Evolutionary conservation across 2,888 invertebrate genomes (phyloP).

Genomic region (Amblyteles armatorius): DNA sequence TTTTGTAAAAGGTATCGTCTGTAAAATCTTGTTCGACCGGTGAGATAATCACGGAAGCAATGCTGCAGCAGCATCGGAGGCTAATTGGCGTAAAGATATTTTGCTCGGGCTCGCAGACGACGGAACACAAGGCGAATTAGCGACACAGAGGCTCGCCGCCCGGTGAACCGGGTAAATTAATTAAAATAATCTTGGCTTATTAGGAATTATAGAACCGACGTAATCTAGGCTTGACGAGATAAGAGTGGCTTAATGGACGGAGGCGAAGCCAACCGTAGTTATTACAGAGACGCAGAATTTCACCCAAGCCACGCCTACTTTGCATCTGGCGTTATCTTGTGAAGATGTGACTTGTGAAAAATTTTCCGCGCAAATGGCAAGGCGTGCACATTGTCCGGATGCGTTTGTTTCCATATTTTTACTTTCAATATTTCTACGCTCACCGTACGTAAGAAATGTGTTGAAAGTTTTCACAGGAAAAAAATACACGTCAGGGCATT

Average conservation of each 20-base stretch:
- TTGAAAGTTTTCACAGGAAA: not conserved
- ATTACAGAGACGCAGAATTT: conserved; percentile 2
- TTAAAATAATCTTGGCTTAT: conserved; percentile 65
- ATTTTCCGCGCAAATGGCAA: not conserved
- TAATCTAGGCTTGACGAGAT: conserved; percentile 60
- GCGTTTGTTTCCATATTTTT: not conserved
- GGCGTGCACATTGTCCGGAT: not conserved
- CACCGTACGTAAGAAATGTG: no score
- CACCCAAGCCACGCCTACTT: not conserved
- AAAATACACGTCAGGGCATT: not conserved
- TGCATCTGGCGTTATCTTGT: not conserved
- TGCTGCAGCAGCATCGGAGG: conserved; percentile 9
- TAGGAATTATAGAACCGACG: conserved; percentile 48
- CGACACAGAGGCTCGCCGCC: conserved; percentile 5
- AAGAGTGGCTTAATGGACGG: conserved; percentile 57
- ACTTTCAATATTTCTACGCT: not conserved
- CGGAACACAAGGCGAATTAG: conserved; percentile 16
- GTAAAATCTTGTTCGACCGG: conserved; percentile 24
- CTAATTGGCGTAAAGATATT: conserved; percentile 42
- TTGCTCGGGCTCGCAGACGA: conserved; percentile 16
- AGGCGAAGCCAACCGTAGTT: conserved; percentile 9
- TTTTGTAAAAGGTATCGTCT: conserved; percentile 17
- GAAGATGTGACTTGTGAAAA: not conserved
- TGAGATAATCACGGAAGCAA: not conserved
- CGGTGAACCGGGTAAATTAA: conserved; percentile 51